Percentiles rank a stretch among this genome's conserved stretches.
Conservation (phyloP, 1,140 invertebrate species). For the Drosophila repletoides region DNA sequence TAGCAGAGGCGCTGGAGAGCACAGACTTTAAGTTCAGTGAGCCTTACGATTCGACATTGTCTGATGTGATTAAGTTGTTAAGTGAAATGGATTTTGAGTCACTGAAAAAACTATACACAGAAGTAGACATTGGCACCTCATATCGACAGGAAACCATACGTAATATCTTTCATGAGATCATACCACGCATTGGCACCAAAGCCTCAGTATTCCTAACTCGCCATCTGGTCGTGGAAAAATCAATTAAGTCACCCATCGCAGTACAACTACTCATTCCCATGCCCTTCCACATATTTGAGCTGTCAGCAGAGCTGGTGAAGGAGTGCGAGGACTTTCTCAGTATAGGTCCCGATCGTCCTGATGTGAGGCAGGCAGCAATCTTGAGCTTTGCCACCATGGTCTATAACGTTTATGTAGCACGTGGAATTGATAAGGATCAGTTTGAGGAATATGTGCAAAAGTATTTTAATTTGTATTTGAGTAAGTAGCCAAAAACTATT, state of each 20-base stretch:
- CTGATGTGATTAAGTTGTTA: conserved; percentile 83
- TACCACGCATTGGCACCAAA: conserved; percentile 88
- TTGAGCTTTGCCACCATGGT: conserved; percentile 88
- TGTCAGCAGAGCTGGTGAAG: conserved; percentile 84
- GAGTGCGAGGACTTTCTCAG: conserved; percentile 83
- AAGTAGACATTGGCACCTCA: conserved; percentile 85
- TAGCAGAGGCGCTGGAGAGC: conserved; percentile 82
- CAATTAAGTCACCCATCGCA: conserved; percentile 84
- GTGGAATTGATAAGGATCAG: conserved; percentile 85
- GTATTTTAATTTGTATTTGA: conserved; percentile 83
- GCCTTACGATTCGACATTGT: conserved; percentile 83
- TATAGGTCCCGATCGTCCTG: conserved; percentile 82
- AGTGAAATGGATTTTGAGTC: conserved; percentile 84
- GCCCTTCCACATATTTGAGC: conserved; percentile 85
- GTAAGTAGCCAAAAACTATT: conserved; percentile 44
- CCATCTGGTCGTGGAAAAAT: conserved; percentile 85
- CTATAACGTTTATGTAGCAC: conserved; percentile 85
- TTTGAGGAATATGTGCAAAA: conserved; percentile 88
- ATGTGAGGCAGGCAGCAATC: conserved; percentile 87
- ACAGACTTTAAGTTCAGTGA: conserved; percentile 82
- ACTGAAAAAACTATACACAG: conserved; percentile 83
- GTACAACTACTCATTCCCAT: conserved; percentile 84
- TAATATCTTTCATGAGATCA: conserved; percentile 88
- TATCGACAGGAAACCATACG: conserved; percentile 86
- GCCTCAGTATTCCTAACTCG: conserved; percentile 86